Percentiles rank a stretch among this genome's conserved stretches.
Evolutionary conservation across 2,797 vertebrate genomes (phyloP).

Genomic region (Myotis daubentonii): DNA sequence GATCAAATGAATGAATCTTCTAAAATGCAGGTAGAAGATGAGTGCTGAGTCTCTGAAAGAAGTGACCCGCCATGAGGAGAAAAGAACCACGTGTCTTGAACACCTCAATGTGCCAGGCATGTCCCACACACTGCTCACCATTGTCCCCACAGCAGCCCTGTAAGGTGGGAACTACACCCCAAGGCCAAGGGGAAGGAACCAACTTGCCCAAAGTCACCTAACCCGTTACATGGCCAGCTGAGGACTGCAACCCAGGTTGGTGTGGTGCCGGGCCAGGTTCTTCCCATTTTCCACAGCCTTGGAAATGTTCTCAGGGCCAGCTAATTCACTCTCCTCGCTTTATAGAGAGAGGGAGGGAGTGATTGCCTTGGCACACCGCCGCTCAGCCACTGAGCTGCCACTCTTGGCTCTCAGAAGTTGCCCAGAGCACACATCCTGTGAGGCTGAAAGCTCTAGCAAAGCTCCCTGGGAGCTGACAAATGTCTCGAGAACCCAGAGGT

Average conservation of each 20-base stretch:
- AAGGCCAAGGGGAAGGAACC: neutral
- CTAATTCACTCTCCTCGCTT: neutral
- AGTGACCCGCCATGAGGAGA: neutral
- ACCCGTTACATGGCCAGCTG: neutral
- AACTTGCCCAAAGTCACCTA: neutral
- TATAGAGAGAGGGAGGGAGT: neutral
- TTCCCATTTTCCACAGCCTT: neutral
- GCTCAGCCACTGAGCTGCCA: neutral
- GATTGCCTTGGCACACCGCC: neutral
- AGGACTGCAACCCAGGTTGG: neutral
- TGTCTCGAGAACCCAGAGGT: constrained; percentile 54
- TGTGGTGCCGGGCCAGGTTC: neutral
- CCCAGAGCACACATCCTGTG: constrained; percentile 64
- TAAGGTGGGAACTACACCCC: neutral
- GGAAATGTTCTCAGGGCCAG: neutral
- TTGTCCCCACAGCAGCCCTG: neutral
- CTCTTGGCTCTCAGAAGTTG: constrained; percentile 63
- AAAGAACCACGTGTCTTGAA: neutral
- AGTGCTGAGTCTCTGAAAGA: neutral
- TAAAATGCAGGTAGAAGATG: neutral
- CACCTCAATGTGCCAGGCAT: neutral
- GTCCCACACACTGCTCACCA: neutral
- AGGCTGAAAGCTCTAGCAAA: neutral
- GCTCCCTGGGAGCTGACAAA: constrained; percentile 43
- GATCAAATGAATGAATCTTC: neutral